These are phyloP conservation scores for Coelogynopora nodosa DNA, from an alignment of 2,888 invertebrate species.

Conservation along the genomic window DNA sequence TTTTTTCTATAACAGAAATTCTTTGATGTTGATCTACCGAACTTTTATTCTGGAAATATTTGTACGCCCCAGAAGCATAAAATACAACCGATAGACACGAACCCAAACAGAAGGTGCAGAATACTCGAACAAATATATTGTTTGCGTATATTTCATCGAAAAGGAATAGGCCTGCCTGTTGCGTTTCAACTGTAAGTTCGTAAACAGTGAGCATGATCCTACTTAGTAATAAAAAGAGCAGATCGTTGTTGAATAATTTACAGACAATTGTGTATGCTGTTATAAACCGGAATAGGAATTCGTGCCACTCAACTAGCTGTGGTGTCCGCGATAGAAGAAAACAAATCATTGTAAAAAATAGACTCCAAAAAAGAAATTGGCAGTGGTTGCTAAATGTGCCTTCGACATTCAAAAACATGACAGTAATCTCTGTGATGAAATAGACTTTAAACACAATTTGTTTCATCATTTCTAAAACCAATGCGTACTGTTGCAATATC, in stretches of 20 bases:
- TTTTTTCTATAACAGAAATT: background rate
- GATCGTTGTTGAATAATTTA: background rate
- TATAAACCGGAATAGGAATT: background rate
- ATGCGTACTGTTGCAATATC: too few species aligned
- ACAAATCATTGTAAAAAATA: too few species aligned
- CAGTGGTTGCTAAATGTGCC: too few species aligned
- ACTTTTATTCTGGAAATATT: background rate
- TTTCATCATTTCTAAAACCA: too few species aligned
- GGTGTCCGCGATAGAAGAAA: background rate
- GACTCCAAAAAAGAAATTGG: too few species aligned
- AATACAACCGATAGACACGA: background rate
- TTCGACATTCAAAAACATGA: too few species aligned
- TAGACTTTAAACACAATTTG: too few species aligned
- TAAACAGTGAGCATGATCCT: background rate
- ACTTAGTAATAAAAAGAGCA: background rate
- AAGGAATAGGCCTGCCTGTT: background rate
- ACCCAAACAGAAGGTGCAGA: background rate
- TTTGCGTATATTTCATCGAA: background rate
- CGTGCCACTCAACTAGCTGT: background rate
- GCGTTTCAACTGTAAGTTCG: background rate
- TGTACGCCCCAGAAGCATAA: background rate
- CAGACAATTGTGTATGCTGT: background rate
- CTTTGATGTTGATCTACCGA: background rate
- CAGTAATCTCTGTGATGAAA: too few species aligned
- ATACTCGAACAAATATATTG: background rate